Conservation (phyloP, 2,113 vertebrate species). For the Hucho hucho region DNA sequence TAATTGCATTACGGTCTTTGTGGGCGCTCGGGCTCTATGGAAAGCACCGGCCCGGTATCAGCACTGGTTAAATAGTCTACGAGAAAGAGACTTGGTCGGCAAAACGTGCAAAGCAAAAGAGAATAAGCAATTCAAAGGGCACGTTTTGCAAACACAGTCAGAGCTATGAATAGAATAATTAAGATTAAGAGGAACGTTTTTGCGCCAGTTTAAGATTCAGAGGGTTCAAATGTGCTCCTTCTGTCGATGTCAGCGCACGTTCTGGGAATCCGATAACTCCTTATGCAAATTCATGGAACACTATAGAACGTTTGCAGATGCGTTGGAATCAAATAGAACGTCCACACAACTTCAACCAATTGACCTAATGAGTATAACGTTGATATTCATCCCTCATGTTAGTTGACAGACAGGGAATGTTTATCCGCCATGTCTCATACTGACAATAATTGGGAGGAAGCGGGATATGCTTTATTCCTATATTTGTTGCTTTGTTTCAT, state of each 20-base stretch:
- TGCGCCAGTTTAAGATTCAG: background rate
- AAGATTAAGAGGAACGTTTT: constrained; percentile 2
- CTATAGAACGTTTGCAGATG: constrained; percentile 32
- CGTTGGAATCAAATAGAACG: constrained; percentile 26
- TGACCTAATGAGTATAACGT: background rate
- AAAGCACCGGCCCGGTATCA: constrained; percentile 65
- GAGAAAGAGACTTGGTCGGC: constrained; percentile 8
- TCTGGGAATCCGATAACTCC: constrained; percentile 45
- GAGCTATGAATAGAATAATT: constrained; percentile 51
- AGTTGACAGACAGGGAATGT: background rate
- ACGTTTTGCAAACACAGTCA: constrained; percentile 62
- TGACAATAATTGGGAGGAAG: background rate
- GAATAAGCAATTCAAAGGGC: constrained; percentile 39
- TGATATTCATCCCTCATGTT: background rate
- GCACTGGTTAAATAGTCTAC: constrained; percentile 72
- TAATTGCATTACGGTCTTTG: constrained; percentile 80
- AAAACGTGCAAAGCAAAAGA: constrained; percentile 50
- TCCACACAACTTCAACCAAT: constrained; percentile 7
- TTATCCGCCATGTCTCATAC: background rate
- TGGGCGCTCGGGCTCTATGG: constrained; percentile 63
- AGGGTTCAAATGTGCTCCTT: constrained; percentile 23
- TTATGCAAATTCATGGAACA: constrained; percentile 34
- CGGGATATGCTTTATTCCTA: background rate
- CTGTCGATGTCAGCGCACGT: constrained; percentile 51
- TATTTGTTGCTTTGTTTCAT: background rate